Base-by-base conservation (phyloP, 2,113 vertebrate genomes). In the Prionailurus viverrinus region DNA sequence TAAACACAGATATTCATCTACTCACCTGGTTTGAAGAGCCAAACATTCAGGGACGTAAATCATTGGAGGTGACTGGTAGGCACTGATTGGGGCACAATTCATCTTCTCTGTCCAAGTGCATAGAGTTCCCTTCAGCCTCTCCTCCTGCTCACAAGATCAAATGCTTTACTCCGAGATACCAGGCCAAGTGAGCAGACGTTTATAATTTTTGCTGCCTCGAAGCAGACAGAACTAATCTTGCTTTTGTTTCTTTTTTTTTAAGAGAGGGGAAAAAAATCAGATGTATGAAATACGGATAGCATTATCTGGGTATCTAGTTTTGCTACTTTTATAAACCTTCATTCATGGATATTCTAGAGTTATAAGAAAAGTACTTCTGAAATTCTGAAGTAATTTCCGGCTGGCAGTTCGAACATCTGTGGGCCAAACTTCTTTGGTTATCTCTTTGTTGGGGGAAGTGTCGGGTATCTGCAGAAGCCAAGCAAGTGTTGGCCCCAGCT, bases 1-100 rank as follows among this genome's bases (percentile, higher is more conserved):
- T 97, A 96, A 98, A 98, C 82, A 97, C 92, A 97, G 95, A 16
- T 66, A 55, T 89, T 63, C 82, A 88, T 95, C 87, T 96, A 23
- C 3, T n/a, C 80, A n/a, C 11, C 2, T 97, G 58, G 95, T 96
- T 97, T 84, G 45, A 92, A 71, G 45, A 94, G 84, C 51, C 83
- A 97, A 36, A 19, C 9, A 29, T 51, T 95, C 15, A 81, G 27
- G 33, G 74, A 29, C 12, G 14, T 83, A 95, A 95, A 66, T 93
- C 91, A 96, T 14, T 84, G 68, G 68, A 33, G 82, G 76, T 89
- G 92, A 73, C 4, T 23, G 4, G 15, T 36, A 3, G 19, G 51
- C 1, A 4, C 33, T 68, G 61, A 83, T 73, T 90, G 79, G 71
- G 16, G 8, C 29, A 73, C 78, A 96, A 81, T 25, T 94, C 11